Conservation (phyloP, 2,797 vertebrate genomes). For the Prunella strophiata region DNA sequence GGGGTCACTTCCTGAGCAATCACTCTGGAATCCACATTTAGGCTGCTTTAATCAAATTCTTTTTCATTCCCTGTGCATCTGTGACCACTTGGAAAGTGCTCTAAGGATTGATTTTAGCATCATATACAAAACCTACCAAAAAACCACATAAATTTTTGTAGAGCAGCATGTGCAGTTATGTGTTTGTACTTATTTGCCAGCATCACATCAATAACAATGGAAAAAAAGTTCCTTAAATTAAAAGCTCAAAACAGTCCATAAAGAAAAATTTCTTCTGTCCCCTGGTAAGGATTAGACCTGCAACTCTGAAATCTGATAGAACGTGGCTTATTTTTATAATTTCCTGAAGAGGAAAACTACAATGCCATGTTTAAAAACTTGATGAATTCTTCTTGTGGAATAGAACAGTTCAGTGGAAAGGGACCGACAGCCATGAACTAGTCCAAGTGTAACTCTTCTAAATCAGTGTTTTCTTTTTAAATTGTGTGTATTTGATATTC, state of each 20-base stretch:
- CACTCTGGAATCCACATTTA: background rate
- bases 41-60: background rate
- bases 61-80: background rate
- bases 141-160: background rate
- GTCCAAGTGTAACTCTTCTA: background rate
- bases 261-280: background rate
- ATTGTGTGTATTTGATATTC: background rate
- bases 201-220: background rate
- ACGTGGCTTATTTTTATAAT: background rate
- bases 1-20: background rate
- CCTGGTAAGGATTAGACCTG: background rate
- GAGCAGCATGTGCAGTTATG: background rate
- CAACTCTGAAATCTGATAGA: background rate
- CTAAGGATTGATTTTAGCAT: background rate
- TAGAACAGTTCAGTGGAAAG: background rate
- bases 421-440: background rate
- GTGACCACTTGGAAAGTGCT: background rate
- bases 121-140: background rate
- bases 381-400: background rate
- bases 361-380: background rate
- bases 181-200: background rate
- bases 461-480: background rate
- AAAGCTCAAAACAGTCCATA: background rate
- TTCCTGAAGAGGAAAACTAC: background rate
- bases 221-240: background rate